Conservation (phyloP, 2,797 vertebrate species). For the Aldrovandia affinis region DNA sequence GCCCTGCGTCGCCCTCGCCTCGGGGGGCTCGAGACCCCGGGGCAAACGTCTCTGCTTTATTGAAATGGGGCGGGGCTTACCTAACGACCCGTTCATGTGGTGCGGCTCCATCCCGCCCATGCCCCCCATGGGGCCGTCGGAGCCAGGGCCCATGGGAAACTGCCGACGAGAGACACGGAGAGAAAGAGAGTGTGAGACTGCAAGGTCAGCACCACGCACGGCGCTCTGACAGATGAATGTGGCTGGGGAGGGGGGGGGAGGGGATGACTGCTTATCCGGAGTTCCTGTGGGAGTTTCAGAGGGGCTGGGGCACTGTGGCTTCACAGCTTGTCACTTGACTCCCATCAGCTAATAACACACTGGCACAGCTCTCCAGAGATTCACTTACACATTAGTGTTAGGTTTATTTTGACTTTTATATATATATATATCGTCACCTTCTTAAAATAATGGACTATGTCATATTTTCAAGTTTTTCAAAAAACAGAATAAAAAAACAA, state of each 20-base stretch:
- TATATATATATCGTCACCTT: neutral
- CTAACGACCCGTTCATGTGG: constrained; percentile 99
- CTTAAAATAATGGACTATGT: too few species aligned
- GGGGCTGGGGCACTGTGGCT: neutral
- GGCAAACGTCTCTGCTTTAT: neutral
- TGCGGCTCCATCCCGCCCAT: constrained; percentile 99
- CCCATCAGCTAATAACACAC: neutral
- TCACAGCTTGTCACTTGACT: neutral
- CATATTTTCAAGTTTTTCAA: too few species aligned
- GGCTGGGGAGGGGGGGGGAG: neutral
- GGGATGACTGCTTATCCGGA: neutral
- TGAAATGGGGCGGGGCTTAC: constrained; percentile 66
- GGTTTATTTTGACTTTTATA: neutral
- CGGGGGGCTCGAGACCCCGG: neutral
- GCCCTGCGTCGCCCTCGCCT: neutral
- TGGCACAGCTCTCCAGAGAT: neutral
- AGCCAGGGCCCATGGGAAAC: constrained; percentile 97
- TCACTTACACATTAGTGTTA: neutral
- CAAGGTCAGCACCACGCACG: constrained; percentile 9
- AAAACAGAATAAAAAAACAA: too few species aligned
- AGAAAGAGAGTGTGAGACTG: constrained; percentile 34
- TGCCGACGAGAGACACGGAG: constrained; percentile 56
- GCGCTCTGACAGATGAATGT: constrained; percentile 4
- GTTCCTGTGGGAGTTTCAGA: neutral
- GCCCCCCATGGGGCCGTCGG: constrained; percentile 95